Percentiles rank a stretch among this genome's conserved stretches.
These are phyloP conservation scores for Telenomus remus DNA, from an alignment of 1,140 invertebrate genomes.

Conservation along the genomic window DNA sequence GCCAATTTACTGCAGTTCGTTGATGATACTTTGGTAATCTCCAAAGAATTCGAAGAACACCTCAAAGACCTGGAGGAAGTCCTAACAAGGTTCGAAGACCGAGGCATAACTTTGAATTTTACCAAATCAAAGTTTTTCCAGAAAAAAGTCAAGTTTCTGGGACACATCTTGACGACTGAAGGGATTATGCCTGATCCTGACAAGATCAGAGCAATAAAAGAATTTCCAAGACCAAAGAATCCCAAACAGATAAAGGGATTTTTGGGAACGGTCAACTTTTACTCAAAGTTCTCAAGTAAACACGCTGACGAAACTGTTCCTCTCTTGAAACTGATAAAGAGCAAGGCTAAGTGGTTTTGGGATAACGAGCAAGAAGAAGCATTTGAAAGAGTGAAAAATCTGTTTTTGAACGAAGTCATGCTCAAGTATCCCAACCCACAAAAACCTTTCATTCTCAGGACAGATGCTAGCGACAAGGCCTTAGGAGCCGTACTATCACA, in stretches of 20 bases:
- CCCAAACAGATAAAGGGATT: slow-evolving; percentile 39
- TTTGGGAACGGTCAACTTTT: slow-evolving; percentile 37
- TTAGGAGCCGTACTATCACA: slow-evolving; percentile 3
- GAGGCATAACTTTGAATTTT: slow-evolving; percentile 7
- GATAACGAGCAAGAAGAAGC: neutral
- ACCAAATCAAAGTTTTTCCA: slow-evolving; percentile 22
- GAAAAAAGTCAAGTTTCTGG: slow-evolving; percentile 10
- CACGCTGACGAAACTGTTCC: neutral
- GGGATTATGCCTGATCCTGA: slow-evolving; percentile 47
- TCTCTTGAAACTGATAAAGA: neutral
- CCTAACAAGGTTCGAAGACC: neutral
- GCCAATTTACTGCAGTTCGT: slow-evolving; percentile 20
- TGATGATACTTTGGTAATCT: slow-evolving; percentile 26
- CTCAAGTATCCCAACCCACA: slow-evolving; percentile 36
- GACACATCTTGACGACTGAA: slow-evolving; percentile 26
- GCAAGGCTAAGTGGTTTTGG: neutral
- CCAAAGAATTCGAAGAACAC: no score
- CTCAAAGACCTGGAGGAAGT: no score
- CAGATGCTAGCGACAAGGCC: neutral
- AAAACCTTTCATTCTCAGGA: neutral
- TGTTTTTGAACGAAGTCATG: slow-evolving; percentile 64
- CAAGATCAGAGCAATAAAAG: slow-evolving; percentile 9
- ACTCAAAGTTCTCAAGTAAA: slow-evolving; percentile 26
- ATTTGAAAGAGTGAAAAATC: neutral
- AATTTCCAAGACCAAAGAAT: slow-evolving; percentile 16